These are phyloP conservation scores for Phthorimaea operculella DNA, from an alignment of 1,140 invertebrate species.

Conservation along the genomic window DNA sequence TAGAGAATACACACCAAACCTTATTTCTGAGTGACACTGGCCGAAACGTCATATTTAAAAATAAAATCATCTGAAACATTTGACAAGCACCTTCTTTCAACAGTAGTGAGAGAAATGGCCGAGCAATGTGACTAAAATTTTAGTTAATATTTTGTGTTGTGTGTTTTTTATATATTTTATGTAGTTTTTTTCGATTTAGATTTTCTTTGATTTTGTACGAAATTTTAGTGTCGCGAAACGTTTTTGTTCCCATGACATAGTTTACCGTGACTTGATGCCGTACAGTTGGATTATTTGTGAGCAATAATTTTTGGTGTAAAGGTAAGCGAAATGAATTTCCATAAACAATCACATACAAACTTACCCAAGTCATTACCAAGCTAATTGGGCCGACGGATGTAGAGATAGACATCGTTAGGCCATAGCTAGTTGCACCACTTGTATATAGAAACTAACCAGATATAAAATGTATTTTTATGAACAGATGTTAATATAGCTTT, in stretches of 20 bases:
- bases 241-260: conserved; percentile 18
- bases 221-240: conserved; percentile 42
- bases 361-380: not conserved
- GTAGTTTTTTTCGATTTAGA: conserved; percentile 51
- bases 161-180: conserved; percentile 58
- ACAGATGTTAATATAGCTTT: too few species aligned
- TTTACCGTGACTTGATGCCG: conserved; percentile 26
- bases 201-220: conserved; percentile 47
- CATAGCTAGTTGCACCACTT: too few species aligned
- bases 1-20: too few species aligned
- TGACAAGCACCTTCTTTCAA: conserved; percentile 1
- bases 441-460: too few species aligned
- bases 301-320: conserved; percentile 14
- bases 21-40: not conserved
- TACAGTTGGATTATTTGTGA: conserved; percentile 4
- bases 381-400: not conserved
- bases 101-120: conserved; percentile 47
- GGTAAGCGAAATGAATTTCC: conserved; percentile 3
- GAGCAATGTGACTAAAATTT: conserved; percentile 61
- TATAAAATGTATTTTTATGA: too few species aligned
- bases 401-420: too few species aligned
- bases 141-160: conserved; percentile 59
- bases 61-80: not conserved
- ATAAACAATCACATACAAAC: not conserved
- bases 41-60: not conserved